phyloP scores from a whole-genome alignment of 2,113 vertebrate species.

The Atractosteus spatula region DNA sequence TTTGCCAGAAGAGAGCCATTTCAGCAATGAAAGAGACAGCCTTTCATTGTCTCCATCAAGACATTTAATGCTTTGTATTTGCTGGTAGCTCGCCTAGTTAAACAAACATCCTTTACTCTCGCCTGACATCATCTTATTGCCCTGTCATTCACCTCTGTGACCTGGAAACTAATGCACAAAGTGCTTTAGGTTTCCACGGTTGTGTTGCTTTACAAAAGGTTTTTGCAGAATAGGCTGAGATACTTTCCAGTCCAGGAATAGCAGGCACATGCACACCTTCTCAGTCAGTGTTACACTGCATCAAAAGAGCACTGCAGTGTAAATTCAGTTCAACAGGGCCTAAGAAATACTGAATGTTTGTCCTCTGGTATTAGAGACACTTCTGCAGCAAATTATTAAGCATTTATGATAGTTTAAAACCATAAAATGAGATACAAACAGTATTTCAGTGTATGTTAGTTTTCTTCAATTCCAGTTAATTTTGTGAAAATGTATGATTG shows the following conservation, averaged over 20 bases:
- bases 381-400: no score
- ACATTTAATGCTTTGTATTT: slow-evolving; percentile 17
- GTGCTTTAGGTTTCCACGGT: not conserved
- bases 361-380: no score
- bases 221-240: slow-evolving; percentile 13
- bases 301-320: not conserved
- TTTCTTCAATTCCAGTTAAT: no score
- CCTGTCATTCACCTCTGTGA: slow-evolving; percentile 40
- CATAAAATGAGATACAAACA: no score
- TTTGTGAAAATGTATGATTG: no score
- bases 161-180: slow-evolving; percentile 13
- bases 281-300: not conserved
- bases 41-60: slow-evolving; percentile 23
- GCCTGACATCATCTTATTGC: slow-evolving; percentile 26
- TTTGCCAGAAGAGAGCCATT: slow-evolving; percentile 19
- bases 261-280: not conserved
- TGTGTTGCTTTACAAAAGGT: slow-evolving; percentile 19
- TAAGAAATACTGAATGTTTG: no score
- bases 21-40: slow-evolving; percentile 18
- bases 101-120: slow-evolving; percentile 29
- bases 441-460: no score
- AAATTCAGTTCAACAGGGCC: no score
- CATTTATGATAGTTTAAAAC: no score
- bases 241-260: not conserved
- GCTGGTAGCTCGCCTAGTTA: slow-evolving; percentile 29